Evolutionary conservation across 2,797 vertebrate species (phyloP), one percentile per base, ranked within the genome.

Genomic region (Rhynchotus rufescens): DNA sequence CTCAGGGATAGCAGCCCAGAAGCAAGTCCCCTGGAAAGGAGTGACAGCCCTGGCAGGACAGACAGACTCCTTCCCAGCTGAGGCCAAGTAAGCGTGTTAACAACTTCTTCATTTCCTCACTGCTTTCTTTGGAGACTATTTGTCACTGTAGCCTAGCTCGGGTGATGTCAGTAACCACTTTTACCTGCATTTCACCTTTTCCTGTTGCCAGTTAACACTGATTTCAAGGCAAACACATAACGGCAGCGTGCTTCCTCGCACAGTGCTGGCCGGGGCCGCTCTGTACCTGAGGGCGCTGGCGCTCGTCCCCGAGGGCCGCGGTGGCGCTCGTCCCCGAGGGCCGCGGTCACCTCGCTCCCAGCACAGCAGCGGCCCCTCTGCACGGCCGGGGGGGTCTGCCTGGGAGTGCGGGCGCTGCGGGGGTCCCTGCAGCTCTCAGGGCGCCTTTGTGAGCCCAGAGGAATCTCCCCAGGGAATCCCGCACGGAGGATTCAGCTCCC

Each of bases 361-460:
- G 40, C 40, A 40, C 13, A 14, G 40, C 8, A 40, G 47, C 7
- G 52, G 28, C 22, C 17, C 16, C 6, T 14, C 36, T 14, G 14
- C 2, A 32, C 19, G 38, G 4, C 30, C 15, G 1, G 36, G 3
- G n/a, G 7, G 42, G 56, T 66, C 45, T 82, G 45, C 22, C 54
- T 0, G 1, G 36, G 36, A 10, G 30, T 15, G 26, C 12, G 1
- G 1, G 40, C 30, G 47, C 30, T 16, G 68, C n/a, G 22, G 30
- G 82, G 11, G 15, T 40, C 42, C 21, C 36, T 36, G 3, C 5
- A 10, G 32, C 6, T 45, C 12, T 25, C 3, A 15, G 12, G 12
- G 17, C 66, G 45, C 52, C 52, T 54, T 66, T 69, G 56, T 34
- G 30, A 76, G 60, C 22, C n/a, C 64, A 51, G 32, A 52, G 25